Base-by-base conservation (phyloP, 2,888 invertebrate genomes). In the Venusia cambrica region DNA sequence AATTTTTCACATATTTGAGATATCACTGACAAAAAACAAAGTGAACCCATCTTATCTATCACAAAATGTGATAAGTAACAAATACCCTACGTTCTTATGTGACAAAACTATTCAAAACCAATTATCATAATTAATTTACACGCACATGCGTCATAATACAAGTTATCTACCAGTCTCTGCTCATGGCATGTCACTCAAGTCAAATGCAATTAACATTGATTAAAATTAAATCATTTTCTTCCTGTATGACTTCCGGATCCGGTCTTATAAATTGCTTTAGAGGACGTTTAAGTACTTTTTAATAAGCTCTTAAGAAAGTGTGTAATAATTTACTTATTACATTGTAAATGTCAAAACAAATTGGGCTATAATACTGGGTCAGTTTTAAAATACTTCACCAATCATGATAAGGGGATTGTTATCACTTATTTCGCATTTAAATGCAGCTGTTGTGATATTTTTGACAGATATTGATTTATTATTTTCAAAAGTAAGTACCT, bases 181-280 rank as follows among this genome's bases (percentile, higher is more conserved):
- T 13, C 17, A 37, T 16, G 16, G n/a, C n/a, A n/a, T 48, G 49
- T 55, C 50, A 58, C 30, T 48, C 47, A 29, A 21, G 21, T 4
- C 13, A 28, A 19, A 41, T 32, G 17, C 32, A 40, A 38, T 37
- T 42, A 41, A 28, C 50, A 54, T 55, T 57, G 40, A 57, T 55
- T 54, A 48, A 45, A 38, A 60, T 53, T 57, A 50, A 52, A 38
- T 40, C 25, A 46, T 45, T 57, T 45, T 57, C 53, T 64, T 64
- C 61, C 63, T 52, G 50, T 14, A 36, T 27, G 16, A 33, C 31
- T 62, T 65, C 65, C 65, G 62, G 48, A 42, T 60, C 66, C 62
- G 61, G 60, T 51, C 36, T 49, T 51, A 57, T 51, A 27, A 39
- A 35, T 40, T 31, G 20, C 27, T 24, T 20, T 24, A 27, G 20